Percentiles rank a stretch among this genome's conserved stretches.
These are phyloP conservation scores for Cyanistes caeruleus DNA, from an alignment of 2,113 vertebrate species.

Conservation along the genomic window DNA sequence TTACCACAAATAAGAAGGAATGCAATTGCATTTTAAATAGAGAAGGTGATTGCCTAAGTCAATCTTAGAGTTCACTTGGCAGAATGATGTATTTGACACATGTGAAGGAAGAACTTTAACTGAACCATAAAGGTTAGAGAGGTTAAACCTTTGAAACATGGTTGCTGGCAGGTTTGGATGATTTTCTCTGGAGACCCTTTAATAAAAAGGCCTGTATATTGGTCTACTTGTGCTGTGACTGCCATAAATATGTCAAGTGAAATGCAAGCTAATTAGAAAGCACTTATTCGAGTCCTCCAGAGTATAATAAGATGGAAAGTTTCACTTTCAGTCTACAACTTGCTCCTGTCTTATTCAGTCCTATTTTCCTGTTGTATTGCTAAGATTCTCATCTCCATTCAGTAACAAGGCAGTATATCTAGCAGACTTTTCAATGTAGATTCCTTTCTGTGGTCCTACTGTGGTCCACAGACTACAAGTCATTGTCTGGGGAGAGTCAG, in stretches of 20 bases:
- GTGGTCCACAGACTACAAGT: background rate
- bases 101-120: constrained; percentile 7
- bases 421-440: background rate
- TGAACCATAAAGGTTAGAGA: constrained; percentile 27
- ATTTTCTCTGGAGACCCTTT: background rate
- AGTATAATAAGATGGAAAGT: background rate
- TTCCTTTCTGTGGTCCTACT: background rate
- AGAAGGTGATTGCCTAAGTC: background rate
- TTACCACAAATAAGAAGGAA: background rate
- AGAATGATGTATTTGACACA: background rate
- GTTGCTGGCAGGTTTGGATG: constrained; percentile 8
- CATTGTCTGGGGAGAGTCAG: background rate
- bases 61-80: background rate
- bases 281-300: constrained; percentile 9
- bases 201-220: background rate
- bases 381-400: background rate
- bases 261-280: constrained; percentile 50
- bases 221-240: background rate
- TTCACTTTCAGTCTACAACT: background rate
- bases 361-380: background rate
- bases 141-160: constrained; percentile 15
- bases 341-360: background rate
- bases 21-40: background rate
- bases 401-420: background rate
- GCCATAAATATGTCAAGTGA: constrained; percentile 28